Evolutionary conservation across 30 jellyfish, hydroid and myxozoan species (phyloP).

Genomic region (Hydra vulgaris): DNA sequence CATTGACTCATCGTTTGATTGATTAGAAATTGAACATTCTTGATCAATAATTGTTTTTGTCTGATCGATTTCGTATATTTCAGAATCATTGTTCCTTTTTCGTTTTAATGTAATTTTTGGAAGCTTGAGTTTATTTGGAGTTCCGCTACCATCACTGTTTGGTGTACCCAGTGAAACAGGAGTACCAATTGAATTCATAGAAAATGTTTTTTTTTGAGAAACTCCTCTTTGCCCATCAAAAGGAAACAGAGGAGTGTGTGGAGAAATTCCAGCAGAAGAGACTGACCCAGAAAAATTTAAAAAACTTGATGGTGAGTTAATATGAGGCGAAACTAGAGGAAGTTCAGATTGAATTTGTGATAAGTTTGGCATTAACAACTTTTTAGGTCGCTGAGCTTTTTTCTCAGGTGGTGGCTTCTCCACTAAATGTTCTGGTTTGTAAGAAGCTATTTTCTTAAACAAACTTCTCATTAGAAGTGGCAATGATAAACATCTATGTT

Average conservation of each 20-base stretch:
- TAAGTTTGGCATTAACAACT: constrained; percentile 17
- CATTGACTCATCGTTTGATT: background rate
- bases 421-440: constrained; percentile 8
- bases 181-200: background rate
- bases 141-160: constrained; percentile 21
- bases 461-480: constrained; percentile 26
- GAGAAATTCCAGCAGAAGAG: constrained; percentile 3
- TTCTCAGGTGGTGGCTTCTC: background rate
- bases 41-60: constrained; percentile 9
- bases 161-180: constrained; percentile 10
- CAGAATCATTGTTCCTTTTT: constrained; percentile 5
- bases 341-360: constrained; percentile 16
- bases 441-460: background rate
- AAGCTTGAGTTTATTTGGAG: constrained; percentile 16
- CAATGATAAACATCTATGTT: constrained; percentile 20
- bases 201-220: background rate
- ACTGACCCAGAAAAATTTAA: constrained; percentile 12
- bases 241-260: constrained; percentile 19
- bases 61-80: constrained; percentile 24
- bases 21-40: background rate
- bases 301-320: constrained; percentile 23
- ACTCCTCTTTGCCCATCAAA: background rate
- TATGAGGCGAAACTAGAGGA: constrained; percentile 23
- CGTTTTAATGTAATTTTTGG: constrained; percentile 16
- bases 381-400: constrained; percentile 4